Base-by-base conservation (phyloP, 2,888 invertebrate genomes). In the Lasioglossum pauxillum region DNA sequence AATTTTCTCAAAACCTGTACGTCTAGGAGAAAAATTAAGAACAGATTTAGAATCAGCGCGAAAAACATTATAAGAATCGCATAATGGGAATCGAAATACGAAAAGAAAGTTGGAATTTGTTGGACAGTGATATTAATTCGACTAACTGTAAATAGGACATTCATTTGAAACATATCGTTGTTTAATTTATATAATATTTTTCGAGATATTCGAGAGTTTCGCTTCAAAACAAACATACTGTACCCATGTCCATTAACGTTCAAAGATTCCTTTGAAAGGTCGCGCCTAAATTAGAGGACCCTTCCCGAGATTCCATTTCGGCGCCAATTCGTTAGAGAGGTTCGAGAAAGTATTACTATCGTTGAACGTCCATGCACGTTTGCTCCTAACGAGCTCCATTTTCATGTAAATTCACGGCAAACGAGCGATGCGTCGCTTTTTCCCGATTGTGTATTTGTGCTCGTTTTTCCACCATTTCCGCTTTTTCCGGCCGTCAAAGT, bases 361-460 rank as follows among this genome's bases (percentile, higher is more conserved):
- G n/a, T 64, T 44, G 67, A 73, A 57, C 57, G 71, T 72, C 41
- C 38, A 49, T 49, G 41, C 44, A 41, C 76, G 71, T 64, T 53
- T 75, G n/a, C 74, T 41, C n/a, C 78, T 85, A 82, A 84, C 83
- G 84, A 87, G 85, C 74, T 84, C 90, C 90, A 93, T 92, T 93
- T 90, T 92, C 92, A 92, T 91, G 91, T 89, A 92, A 92, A 92
- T 92, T 86, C 75, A n/a, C 35, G 44, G 27, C 71, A 44, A 41
- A 64, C 80, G 69, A 84, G 84, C 82, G 87, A 74, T 64, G 79
- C 82, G 77, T 82, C 82, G 78, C 35, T 71, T 78, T 41, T 49
- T 23, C 73, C 75, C 85, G 46, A 80, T 72, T 71, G 72, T 75
- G 53, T 74, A 23, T 74, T 82, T 79, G 38, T 72, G 74, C 60